Base-by-base conservation (phyloP, 2,888 invertebrate genomes). In the Seladonia tumulorum region DNA sequence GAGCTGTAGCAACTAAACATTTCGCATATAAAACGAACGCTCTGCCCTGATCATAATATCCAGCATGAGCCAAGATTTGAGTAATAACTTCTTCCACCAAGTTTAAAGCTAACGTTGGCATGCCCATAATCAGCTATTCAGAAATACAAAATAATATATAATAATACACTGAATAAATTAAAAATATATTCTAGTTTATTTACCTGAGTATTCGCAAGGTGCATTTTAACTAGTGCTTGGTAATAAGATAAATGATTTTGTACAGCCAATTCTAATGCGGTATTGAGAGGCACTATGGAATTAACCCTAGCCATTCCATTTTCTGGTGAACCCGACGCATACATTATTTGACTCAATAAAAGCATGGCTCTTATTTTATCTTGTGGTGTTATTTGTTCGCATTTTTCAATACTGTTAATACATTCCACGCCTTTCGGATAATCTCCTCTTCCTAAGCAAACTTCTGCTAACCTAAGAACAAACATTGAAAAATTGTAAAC, bases 201-300 rank as follows among this genome's bases (percentile, higher is more conserved):
- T 91, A 96, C 96, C 95, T 96, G 96, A 18, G 98, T 96, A 93
- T 98, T 97, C 0, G 98, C 98, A 75, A 98, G 96, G 92, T 98
- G 97, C 95, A 98, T 96, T 91, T 97, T 97, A 5, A 97, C 96
- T 47, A 98, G 94, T 0, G 98, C 97, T 72, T 97, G 96, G 88
- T 98, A 96, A 93, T 98, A 98, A 89, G 98, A 97, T 91, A 98
- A 96, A 94, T 98, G 97, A 90, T 98, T 97, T 66, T 96, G 96
- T 87, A 96, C 96, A 1, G 98, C 97, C 83, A 97, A 95, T 29
- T 97, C 97, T n/a, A 98, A 95, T 5, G 98, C 98, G 88, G 96
- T 96, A 91, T 97, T 97, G 74, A 97, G 95, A 90, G 96, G 95
- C 93, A 96, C 96, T 96, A 90, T 93, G 93, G 94, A 91, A 96